phyloP scores from a whole-genome alignment of 2,888 invertebrate genomes.

The Dryobota labecula region DNA sequence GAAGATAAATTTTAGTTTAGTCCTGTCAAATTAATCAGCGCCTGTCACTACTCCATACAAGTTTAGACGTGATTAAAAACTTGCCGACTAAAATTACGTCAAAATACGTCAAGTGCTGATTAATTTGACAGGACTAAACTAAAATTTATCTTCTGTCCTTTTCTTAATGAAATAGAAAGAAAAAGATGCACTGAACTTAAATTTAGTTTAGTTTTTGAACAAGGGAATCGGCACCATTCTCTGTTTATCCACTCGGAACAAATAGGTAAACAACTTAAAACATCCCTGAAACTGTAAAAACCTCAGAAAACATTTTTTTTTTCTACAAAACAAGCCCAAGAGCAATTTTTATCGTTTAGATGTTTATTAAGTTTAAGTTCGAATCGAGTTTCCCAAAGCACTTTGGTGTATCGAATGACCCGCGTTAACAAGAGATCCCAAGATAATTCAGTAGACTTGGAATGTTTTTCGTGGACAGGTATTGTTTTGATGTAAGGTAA shows the following conservation, averaged over 20 bases:
- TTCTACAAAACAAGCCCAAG: slow-evolving; percentile 37
- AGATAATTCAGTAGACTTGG: slow-evolving; percentile 28
- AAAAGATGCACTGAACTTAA: too few relatives aligned
- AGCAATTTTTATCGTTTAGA: slow-evolving; percentile 45
- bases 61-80: too few relatives aligned
- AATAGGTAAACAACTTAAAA: slow-evolving; percentile 38
- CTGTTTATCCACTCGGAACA: neutral
- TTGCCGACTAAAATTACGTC: too few relatives aligned
- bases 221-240: too few relatives aligned
- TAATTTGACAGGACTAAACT: too few relatives aligned
- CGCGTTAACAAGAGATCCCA: slow-evolving; percentile 6
- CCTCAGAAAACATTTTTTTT: slow-evolving; percentile 1
- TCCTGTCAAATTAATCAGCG: too few relatives aligned
- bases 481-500: slow-evolving; percentile 42
- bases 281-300: slow-evolving; percentile 14
- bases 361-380: slow-evolving; percentile 54
- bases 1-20: too few relatives aligned
- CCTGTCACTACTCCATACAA: too few relatives aligned
- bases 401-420: slow-evolving; percentile 38
- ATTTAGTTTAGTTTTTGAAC: too few relatives aligned
- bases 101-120: too few relatives aligned
- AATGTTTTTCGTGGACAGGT: slow-evolving; percentile 15
- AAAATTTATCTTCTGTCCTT: too few relatives aligned
- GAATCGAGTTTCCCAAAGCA: slow-evolving; percentile 42
- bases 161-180: too few relatives aligned